Base-by-base conservation (phyloP, 2,113 vertebrate genomes). In the Cheirogaleus medius region DNA sequence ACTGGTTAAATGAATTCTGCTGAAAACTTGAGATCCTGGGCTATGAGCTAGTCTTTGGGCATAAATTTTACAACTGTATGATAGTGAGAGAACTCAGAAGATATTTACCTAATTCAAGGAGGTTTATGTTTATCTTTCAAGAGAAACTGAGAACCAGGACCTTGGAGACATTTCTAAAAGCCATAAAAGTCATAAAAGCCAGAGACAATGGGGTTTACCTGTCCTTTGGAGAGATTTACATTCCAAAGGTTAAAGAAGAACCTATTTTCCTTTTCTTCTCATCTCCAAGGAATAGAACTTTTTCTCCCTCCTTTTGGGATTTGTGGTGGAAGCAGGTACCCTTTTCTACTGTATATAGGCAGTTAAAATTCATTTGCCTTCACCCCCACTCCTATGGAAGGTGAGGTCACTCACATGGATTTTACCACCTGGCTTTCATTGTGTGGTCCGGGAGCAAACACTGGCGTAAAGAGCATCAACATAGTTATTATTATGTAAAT, bases 331-430 rank as follows among this genome's bases (percentile, higher is more conserved):
- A 69, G 27, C 42, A 60, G 42, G n/a, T n/a, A 5, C 47, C 18
- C 1, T 76, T 66, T 8, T 71, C 54, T 73, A 17, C 1, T 42
- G 8, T 42, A 39, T 4, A 60, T 8, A 82, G 10, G 14, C 7
- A 66, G 32, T 63, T 66, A 77, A 78, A 71, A 81, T 78, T 42
- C 71, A 37, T 78, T 87, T 92, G 23, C 2, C 49, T 90, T 78
- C 11, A 44, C 68, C 10, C 10, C 44, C 49, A 77, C 49, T 29
- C 13, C 11, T 81, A 58, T 32, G 9, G 15, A 49, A 34, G 49
- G 17, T 18, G 39, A 96, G 47, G 7, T 0, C 18, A 56, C 39
- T 68, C 37, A 78, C 21, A 17, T 1, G 71, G 3, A 78, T 44
- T 37, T 97, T 78, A 76, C 9, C 37, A 29, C 25, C 25, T 94